Conservation (phyloP, 2,113 vertebrate species). For the Anser cygnoides region DNA sequence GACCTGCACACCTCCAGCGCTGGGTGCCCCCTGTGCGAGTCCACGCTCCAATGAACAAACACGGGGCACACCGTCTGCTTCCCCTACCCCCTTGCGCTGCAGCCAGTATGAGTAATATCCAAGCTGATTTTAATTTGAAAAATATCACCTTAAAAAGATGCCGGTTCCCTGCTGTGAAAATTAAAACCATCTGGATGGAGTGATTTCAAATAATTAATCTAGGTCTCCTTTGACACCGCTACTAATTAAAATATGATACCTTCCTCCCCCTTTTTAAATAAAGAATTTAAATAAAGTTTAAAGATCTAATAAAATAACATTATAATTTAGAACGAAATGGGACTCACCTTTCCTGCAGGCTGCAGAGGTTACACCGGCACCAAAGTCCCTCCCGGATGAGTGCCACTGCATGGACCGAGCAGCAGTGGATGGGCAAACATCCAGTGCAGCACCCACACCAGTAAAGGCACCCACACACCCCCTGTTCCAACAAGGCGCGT, state of each 20-base stretch:
- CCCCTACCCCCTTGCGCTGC: slow-evolving; percentile 62
- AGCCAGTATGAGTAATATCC: slow-evolving; percentile 74
- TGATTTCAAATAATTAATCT: slow-evolving; percentile 82
- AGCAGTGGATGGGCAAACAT: not conserved
- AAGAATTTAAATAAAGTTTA: slow-evolving; percentile 83
- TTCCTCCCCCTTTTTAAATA: slow-evolving; percentile 69
- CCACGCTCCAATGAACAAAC: not conserved
- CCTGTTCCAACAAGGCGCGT: fast-evolving
- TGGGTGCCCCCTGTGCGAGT: not conserved
- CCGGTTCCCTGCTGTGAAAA: slow-evolving; percentile 82
- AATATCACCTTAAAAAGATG: slow-evolving; percentile 80
- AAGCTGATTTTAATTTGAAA: slow-evolving; percentile 84
- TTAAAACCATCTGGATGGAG: slow-evolving; percentile 80
- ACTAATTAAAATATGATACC: slow-evolving; percentile 83
- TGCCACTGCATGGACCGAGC: not conserved
- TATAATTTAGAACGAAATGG: slow-evolving; percentile 72
- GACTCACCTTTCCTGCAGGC: slow-evolving; percentile 58
- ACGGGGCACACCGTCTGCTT: not conserved
- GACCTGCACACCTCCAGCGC: not conserved
- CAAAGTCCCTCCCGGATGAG: not conserved
- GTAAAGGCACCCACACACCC: fast-evolving
- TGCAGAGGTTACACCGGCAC: fast-evolving
- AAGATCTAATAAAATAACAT: slow-evolving; percentile 79
- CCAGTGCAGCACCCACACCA: not conserved
- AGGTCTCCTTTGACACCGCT: slow-evolving; percentile 79